Evolutionary conservation across 2,888 invertebrate genomes (phyloP).

Genomic region (Melinaea marsaeus): DNA sequence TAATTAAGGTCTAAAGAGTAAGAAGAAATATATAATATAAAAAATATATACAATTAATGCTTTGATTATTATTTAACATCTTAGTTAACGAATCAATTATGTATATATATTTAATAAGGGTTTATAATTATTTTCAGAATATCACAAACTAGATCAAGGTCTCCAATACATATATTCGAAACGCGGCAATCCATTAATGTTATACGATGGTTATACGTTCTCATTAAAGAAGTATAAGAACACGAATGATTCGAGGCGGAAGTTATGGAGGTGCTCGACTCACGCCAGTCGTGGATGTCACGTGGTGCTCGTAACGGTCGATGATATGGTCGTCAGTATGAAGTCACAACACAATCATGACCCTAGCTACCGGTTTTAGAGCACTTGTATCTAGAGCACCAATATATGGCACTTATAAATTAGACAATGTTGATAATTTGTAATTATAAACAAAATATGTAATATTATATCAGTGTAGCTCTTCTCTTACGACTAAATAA

Average conservation of each 20-base stretch:
- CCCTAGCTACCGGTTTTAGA: conserved; percentile 1
- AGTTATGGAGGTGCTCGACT: conserved; percentile 43
- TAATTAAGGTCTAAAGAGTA: too few relatives aligned
- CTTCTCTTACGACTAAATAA: too few relatives aligned
- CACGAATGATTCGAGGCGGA: conserved; percentile 13
- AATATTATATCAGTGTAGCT: too few relatives aligned
- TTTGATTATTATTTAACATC: too few relatives aligned
- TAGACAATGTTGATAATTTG: too few relatives aligned
- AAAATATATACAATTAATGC: too few relatives aligned
- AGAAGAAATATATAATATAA: too few relatives aligned
- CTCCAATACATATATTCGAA: conserved; percentile 15
- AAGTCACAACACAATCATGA: conserved; percentile 15
- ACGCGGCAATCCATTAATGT: conserved; percentile 31
- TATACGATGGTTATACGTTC: conserved; percentile 35
- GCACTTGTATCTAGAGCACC: background rate
- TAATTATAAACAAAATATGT: too few relatives aligned
- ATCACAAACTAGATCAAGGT: background rate
- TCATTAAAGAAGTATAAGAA: conserved; percentile 26
- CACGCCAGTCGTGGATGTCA: conserved; percentile 40
- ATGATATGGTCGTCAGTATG: conserved; percentile 20
- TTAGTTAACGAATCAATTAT: too few relatives aligned
- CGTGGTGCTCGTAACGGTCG: conserved; percentile 38
- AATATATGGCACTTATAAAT: too few relatives aligned
- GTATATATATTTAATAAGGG: too few relatives aligned
- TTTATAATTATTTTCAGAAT: background rate